These are phyloP conservation scores for Hemicrepidius hirtus DNA, from an alignment of 2,888 invertebrate genomes.

Conservation along the genomic window DNA sequence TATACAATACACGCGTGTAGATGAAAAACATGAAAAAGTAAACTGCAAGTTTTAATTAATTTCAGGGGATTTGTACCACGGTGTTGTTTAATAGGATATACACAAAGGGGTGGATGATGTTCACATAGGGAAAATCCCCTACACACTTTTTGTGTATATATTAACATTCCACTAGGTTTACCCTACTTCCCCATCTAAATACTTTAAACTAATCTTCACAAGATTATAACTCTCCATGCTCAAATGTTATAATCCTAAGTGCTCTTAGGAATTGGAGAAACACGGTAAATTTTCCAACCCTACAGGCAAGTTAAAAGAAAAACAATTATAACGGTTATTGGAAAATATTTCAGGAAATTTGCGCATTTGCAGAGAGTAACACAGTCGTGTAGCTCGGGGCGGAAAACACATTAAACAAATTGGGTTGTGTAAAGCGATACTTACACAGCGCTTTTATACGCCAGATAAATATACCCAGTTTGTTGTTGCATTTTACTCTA, in stretches of 20 bases:
- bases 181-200: conserved; percentile 30
- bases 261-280: background rate
- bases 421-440: conserved; percentile 38
- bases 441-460: conserved; percentile 34
- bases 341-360: conserved; percentile 33
- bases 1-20: background rate
- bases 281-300: background rate
- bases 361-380: conserved; percentile 10
- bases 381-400: background rate
- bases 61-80: conserved; percentile 13
- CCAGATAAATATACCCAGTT: conserved; percentile 1
- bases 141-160: conserved; percentile 31
- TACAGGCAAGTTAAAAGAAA: background rate
- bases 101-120: conserved; percentile 13
- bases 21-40: background rate
- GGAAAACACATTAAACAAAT: conserved; percentile 40
- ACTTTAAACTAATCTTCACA: conserved; percentile 36
- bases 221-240: conserved; percentile 30
- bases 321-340: conserved; percentile 24
- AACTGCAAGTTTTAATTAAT: conserved; percentile 25
- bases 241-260: conserved; percentile 26
- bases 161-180: conserved; percentile 27
- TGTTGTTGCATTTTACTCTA: conserved; percentile 14
- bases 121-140: conserved; percentile 15
- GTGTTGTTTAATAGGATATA: conserved; percentile 25